phyloP scores from a whole-genome alignment of 2,113 vertebrate genomes.

The Anthoscopus minutus region DNA sequence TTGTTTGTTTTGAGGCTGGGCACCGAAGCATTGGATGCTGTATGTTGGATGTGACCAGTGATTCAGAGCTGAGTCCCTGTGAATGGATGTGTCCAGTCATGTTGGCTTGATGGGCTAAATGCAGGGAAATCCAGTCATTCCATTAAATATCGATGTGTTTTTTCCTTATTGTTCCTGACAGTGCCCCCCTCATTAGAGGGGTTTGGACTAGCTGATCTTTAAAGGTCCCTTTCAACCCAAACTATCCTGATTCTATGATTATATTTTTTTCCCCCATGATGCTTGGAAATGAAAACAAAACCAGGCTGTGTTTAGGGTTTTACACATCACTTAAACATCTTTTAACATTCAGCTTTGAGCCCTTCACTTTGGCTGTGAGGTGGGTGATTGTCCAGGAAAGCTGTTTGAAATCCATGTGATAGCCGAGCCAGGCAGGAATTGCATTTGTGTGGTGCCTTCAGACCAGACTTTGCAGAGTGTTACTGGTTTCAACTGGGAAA shows the following conservation, averaged over 20 bases:
- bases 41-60: rapidly evolving
- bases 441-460: not conserved
- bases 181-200: not conserved
- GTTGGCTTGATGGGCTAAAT: not conserved
- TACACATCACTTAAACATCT: not conserved
- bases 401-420: not conserved
- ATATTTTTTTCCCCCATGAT: rapidly evolving
- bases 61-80: not conserved
- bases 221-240: not conserved
- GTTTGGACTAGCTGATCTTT: not conserved
- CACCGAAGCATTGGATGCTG: not conserved
- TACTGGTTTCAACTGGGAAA: not conserved
- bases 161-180: not conserved
- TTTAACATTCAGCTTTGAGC: not conserved
- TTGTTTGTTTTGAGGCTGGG: not conserved
- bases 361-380: not conserved
- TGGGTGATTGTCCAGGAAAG: not conserved
- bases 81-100: not conserved
- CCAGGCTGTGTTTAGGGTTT: not conserved
- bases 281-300: not conserved
- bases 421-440: not conserved
- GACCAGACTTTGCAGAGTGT: not conserved
- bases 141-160: not conserved
- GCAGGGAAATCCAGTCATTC: not conserved
- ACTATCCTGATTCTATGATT: not conserved